phyloP scores from a whole-genome alignment of 2,888 invertebrate species.

The Galerucella calmariensis region DNA sequence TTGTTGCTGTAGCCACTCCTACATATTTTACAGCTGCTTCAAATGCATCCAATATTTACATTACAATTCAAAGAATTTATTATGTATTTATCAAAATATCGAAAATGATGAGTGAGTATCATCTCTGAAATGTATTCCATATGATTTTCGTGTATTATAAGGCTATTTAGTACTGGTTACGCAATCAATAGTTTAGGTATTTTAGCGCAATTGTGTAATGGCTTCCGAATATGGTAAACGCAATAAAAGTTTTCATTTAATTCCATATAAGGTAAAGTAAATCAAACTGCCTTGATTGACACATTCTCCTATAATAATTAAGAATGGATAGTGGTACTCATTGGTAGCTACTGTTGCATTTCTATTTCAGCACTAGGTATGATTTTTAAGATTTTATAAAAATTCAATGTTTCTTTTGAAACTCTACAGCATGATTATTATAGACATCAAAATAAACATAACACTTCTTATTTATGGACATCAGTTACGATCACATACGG shows the following conservation, averaged over 20 bases:
- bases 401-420: too few relatives aligned
- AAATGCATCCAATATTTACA: not conserved
- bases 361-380: too few relatives aligned
- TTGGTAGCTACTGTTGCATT: too few relatives aligned
- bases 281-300: not conserved
- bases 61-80: not conserved
- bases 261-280: not conserved
- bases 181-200: not conserved
- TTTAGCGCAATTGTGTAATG: not conserved
- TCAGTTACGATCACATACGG: too few relatives aligned
- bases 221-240: conserved; percentile 3
- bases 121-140: not conserved
- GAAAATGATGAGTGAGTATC: not conserved
- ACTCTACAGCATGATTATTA: too few relatives aligned
- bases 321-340: not conserved
- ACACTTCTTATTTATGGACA: too few relatives aligned
- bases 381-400: too few relatives aligned
- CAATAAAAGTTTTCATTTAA: conserved; percentile 12
- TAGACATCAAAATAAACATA: too few relatives aligned
- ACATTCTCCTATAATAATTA: not conserved
- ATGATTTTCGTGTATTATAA: not conserved
- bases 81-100: not conserved
- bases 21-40: not conserved
- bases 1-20: not conserved
- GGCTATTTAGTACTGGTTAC: not conserved